Base-by-base conservation (phyloP, 2,888 invertebrate genomes). In the Pyrrhia umbra region DNA sequence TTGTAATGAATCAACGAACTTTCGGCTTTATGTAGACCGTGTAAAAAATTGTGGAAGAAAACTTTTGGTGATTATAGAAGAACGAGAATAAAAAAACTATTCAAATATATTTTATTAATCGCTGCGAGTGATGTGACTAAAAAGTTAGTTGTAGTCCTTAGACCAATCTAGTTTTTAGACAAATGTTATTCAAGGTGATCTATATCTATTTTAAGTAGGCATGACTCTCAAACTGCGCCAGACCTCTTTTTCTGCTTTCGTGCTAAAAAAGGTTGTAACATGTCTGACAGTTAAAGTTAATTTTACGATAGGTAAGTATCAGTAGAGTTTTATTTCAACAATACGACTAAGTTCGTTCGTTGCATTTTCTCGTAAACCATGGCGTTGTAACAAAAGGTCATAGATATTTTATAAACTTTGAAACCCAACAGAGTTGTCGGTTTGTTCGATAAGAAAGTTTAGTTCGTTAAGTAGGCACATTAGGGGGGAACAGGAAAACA, bases 391-490 rank as follows among this genome's bases (percentile, higher is more conserved):
- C 82, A 84, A 83, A 84, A 80, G 75, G 79, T 82, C 81, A 83
- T 82, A 87, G 88, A 86, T 85, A 89, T 88, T 89, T 90, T 85
- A 88, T 81, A 87, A 87, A 89, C 85, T 89, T 88, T 80, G 83
- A 82, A 89, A 87, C 85, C 88, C 80, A 62, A 77, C 82, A 80
- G 86, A 89, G 88, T 89, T 90, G 90, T 92, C 85, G 89, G 91
- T 91, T 88, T 87, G 88, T 88, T 86, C 85, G 93, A 94, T 93
- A 93, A 93, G 92, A 93, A 93, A 92, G 90, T 93, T 93, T 88
- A 91, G 91, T 93, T 92, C 87, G 90, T 92, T 93, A 93, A 93
- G 92, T 93, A 92, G 93, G 88, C 88, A 92, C 94, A 92, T 93
- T 93, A 93, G 88, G 90, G 88, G 85, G 88, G 87, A 91, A 91